phyloP scores from a whole-genome alignment of 1,140 invertebrate genomes.

The Neodiprion fabricii region DNA sequence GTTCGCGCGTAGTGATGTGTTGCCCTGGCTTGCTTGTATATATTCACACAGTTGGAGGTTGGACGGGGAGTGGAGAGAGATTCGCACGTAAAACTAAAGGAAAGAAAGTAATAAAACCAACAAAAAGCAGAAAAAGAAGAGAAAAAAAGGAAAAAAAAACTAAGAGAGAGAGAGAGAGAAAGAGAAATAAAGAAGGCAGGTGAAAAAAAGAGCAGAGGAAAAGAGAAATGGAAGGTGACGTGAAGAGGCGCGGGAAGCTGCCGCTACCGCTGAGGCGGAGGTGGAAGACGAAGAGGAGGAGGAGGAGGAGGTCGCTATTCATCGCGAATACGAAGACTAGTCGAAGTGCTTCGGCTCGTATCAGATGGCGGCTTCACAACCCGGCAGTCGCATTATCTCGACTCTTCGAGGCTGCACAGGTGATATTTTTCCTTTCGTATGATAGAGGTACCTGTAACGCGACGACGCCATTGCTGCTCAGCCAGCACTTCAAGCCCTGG shows the following conservation, averaged over 20 bases:
- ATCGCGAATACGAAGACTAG: slow-evolving; percentile 4
- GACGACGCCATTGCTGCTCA: too few relatives aligned
- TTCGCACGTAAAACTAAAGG: background rate
- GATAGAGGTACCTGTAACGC: too few relatives aligned
- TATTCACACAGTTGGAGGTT: background rate
- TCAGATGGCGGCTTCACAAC: background rate
- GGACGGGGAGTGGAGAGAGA: background rate
- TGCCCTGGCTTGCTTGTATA: background rate
- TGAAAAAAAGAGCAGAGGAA: background rate
- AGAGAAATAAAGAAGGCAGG: background rate
- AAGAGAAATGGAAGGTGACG: slow-evolving; percentile 5
- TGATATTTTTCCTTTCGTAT: background rate
- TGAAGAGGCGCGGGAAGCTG: slow-evolving; percentile 3
- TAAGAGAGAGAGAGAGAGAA: too few relatives aligned
- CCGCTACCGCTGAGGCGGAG: background rate
- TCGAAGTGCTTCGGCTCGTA: slow-evolving; percentile 3
- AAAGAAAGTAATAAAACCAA: too few relatives aligned
- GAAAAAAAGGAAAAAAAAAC: too few relatives aligned
- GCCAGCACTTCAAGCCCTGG: too few relatives aligned
- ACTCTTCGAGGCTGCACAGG: slow-evolving; percentile 1
- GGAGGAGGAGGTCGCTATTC: background rate
- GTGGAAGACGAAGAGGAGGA: background rate
- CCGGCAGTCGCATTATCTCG: slow-evolving; percentile 1
- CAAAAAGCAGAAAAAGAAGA: too few relatives aligned
- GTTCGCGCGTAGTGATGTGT: background rate